Base-by-base conservation (phyloP, 2,113 vertebrate species). In the Chaetodon auriga region DNA sequence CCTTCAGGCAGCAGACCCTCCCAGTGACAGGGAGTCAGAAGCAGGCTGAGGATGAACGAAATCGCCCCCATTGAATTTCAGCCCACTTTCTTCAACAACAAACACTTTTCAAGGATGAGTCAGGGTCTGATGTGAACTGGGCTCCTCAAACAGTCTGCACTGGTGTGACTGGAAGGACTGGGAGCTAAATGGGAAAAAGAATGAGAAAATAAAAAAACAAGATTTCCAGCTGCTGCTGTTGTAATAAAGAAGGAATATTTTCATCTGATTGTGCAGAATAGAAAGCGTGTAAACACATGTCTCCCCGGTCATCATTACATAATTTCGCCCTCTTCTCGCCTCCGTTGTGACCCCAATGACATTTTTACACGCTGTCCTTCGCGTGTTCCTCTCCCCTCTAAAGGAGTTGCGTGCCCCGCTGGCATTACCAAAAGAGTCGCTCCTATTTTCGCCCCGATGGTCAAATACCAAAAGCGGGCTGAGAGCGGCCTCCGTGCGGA, bases 351-450 rank as follows among this genome's bases (percentile, higher is more conserved):
- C 19, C 60, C 36, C 14, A 21, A 10, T 75, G 79, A 13, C 66
- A 81, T 38, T 75, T 70, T 45, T 13, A 78, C 68, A 48, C 35
- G 6, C 23, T 61, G 75, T 76, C 21, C 65, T 79, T 36, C 35
- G 51, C 61, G 0, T n/a, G 70, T 3, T 30, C 18, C 53, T 51
- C 16, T 30, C 55, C 16, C 81, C 77, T 74, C 82, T 90, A 84
- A 92, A 90, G 84, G 88, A 88, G 45, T 10, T 48, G 63, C 55
- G 10, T 68, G 5, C 87, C 41, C 73, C 16, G 62, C 57, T 30
- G 57, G 0, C 76, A 78, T 84, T 84, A 87, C 91, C 93, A 91
- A 93, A 93, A 91, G 86, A 89, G 93, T 91, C 78, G 82, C 66
- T 60, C 86, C 93, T 92, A 93, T 93, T 94, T 94, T 87, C 54